A percentile compares a stretch with the other conserved stretches of the same genome.
Conservation (phyloP, 1,140 invertebrate genomes). For the Zaprionus capensis region DNA sequence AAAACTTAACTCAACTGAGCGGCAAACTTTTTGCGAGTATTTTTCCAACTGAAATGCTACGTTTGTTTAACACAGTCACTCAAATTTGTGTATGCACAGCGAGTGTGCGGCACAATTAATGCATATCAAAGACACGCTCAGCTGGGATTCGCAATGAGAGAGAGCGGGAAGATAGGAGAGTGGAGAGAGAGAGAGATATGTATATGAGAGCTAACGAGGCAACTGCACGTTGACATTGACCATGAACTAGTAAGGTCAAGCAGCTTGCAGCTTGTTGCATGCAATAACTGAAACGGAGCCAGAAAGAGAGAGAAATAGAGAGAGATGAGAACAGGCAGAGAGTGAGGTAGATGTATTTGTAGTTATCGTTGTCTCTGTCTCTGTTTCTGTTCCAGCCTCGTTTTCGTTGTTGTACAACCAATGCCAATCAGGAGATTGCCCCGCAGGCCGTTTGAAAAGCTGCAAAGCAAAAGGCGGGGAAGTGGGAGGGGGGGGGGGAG, state of each 20-base stretch:
- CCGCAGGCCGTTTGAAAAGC: constrained; percentile 13
- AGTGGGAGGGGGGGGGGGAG: background rate
- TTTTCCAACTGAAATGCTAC: background rate
- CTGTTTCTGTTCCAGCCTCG: background rate
- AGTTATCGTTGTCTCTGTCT: background rate
- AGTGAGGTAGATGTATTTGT: background rate
- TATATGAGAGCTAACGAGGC: background rate
- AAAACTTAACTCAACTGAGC: too few relatives aligned
- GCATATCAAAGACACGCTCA: background rate
- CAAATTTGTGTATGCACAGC: background rate
- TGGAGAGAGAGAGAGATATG: background rate
- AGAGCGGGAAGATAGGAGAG: background rate
- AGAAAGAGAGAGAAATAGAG: background rate
- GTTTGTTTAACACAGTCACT: background rate
- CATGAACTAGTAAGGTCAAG: constrained; percentile 58
- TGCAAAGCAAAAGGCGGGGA: background rate
- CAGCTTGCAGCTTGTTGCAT: constrained; percentile 66
- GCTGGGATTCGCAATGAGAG: background rate
- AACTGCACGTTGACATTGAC: constrained; percentile 56
- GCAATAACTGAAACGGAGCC: constrained; percentile 20
- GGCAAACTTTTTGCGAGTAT: background rate
- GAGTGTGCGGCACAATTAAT: background rate
- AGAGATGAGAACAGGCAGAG: background rate
- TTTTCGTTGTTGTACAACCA: constrained; percentile 2
- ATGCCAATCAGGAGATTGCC: constrained; percentile 42